A percentile compares a stretch with the other conserved stretches of the same genome.
Conservation (phyloP, 2,797 vertebrate genomes). For the Sebastes trivittatus region DNA sequence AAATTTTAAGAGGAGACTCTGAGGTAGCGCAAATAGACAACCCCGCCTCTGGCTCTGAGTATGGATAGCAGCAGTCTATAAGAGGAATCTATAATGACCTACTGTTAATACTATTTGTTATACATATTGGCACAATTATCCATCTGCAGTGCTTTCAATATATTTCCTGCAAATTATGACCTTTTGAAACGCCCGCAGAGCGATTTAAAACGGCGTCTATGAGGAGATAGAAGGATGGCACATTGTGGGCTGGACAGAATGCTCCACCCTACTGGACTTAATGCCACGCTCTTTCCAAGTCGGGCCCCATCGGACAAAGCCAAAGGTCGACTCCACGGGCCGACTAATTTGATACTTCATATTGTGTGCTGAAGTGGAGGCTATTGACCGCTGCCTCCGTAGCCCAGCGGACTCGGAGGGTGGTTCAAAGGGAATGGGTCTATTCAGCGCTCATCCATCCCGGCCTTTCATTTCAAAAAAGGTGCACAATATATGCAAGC, state of each 20-base stretch:
- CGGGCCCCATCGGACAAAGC: slow-evolving; percentile 57
- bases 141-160: slow-evolving; percentile 42
- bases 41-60: slow-evolving; percentile 9
- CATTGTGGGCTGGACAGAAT: slow-evolving; percentile 57
- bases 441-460: slow-evolving; percentile 57
- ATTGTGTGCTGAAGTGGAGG: slow-evolving; percentile 67
- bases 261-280: slow-evolving; percentile 59
- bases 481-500: slow-evolving; percentile 63
- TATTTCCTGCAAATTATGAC: slow-evolving; percentile 55
- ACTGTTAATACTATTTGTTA: slow-evolving; percentile 38
- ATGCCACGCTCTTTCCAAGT: slow-evolving; percentile 70
- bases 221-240: slow-evolving; percentile 37
- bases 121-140: slow-evolving; percentile 59
- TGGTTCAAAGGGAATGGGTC: slow-evolving; percentile 70
- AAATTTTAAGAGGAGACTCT: slow-evolving; percentile 30
- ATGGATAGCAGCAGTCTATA: slow-evolving; percentile 20
- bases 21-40: slow-evolving; percentile 14
- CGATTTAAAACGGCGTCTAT: slow-evolving; percentile 35
- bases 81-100: slow-evolving; percentile 45
- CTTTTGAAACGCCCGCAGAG: slow-evolving; percentile 60
- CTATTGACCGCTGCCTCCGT: slow-evolving; percentile 66
- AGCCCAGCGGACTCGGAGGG: slow-evolving; percentile 35
- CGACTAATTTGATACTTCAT: slow-evolving; percentile 71
- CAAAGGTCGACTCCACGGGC: slow-evolving; percentile 69
- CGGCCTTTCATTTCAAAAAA: slow-evolving; percentile 70